Evolutionary conservation across 1,140 invertebrate species (phyloP).

Genomic region (Stegodyphus dumicola): DNA sequence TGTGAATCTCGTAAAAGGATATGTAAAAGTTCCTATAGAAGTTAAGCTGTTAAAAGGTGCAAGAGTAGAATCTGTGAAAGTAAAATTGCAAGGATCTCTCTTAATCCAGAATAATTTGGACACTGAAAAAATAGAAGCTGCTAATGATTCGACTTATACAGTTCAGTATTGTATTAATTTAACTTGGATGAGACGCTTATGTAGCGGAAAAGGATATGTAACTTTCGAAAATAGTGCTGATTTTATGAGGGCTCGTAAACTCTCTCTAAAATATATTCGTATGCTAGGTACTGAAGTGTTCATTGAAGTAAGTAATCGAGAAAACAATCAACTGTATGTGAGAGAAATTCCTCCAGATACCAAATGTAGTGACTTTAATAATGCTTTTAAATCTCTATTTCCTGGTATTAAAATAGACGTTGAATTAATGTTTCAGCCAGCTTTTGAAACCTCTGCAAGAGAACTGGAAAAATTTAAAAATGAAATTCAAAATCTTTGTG

Average conservation of each 20-base stretch:
- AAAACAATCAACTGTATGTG: slow-evolving; percentile 21
- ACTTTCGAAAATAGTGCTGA: background rate
- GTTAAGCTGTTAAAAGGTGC: slow-evolving; percentile 28
- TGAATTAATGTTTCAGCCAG: slow-evolving; percentile 2
- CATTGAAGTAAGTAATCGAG: slow-evolving; percentile 1
- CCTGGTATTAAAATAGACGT: background rate
- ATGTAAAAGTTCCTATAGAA: slow-evolving; percentile 28
- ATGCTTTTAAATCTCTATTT: slow-evolving; percentile 3
- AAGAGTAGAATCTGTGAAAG: slow-evolving; percentile 4
- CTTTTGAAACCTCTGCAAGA: slow-evolving; percentile 43
- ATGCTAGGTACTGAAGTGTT: slow-evolving; percentile 4
- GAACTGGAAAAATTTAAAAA: slow-evolving; percentile 15
- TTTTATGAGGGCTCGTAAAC: slow-evolving; percentile 16
- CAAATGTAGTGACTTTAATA: slow-evolving; percentile 1
- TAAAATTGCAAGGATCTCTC: background rate
- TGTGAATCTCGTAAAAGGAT: slow-evolving; percentile 31
- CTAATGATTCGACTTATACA: background rate
- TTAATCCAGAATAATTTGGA: background rate
- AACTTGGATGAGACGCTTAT: slow-evolving; percentile 31
- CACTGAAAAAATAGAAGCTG: background rate
- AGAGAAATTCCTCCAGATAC: slow-evolving; percentile 18
- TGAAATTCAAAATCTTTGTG: slow-evolving; percentile 2
- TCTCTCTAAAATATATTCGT: background rate
- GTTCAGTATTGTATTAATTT: slow-evolving; percentile 34
- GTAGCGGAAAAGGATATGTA: slow-evolving; percentile 13